Conservation (phyloP, 2,113 vertebrate genomes). For the Stegostoma tigrinum region DNA sequence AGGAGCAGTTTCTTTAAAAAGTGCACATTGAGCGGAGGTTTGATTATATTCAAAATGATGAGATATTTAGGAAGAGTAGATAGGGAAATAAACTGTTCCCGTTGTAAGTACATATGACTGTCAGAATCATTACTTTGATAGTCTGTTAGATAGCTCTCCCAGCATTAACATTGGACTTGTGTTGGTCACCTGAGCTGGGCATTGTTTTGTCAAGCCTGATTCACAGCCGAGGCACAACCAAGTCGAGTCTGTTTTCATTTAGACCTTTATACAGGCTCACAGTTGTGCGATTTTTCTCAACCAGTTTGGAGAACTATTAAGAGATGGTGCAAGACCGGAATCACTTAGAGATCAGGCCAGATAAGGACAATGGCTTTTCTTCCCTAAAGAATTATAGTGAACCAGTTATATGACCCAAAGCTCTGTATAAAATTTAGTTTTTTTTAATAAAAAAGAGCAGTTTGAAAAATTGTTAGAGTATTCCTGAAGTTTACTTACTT, state of each 20-base stretch:
- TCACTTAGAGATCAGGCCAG: neutral
- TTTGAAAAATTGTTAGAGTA: neutral
- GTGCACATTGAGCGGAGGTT: no score
- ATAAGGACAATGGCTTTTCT: neutral
- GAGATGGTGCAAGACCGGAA: neutral
- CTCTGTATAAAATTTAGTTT: neutral
- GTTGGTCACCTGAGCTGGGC: no score
- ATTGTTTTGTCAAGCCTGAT: neutral
- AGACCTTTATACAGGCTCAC: neutral
- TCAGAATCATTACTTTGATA: neutral
- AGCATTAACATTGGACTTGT: neutral
- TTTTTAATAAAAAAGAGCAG: neutral
- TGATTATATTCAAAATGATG: no score
- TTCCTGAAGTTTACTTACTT: neutral
- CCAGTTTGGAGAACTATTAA: neutral
- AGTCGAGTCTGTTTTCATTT: neutral
- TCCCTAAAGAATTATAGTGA: neutral
- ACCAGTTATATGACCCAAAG: neutral
- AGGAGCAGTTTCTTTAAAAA: no score
- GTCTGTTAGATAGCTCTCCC: neutral
- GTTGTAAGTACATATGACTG: neutral
- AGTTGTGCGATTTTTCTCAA: neutral
- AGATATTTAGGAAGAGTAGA: no score
- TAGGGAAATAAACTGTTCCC: no score
- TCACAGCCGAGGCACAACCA: neutral